These are phyloP conservation scores for Erebia aethiops DNA, from an alignment of 2,888 invertebrate species.

Conservation along the genomic window DNA sequence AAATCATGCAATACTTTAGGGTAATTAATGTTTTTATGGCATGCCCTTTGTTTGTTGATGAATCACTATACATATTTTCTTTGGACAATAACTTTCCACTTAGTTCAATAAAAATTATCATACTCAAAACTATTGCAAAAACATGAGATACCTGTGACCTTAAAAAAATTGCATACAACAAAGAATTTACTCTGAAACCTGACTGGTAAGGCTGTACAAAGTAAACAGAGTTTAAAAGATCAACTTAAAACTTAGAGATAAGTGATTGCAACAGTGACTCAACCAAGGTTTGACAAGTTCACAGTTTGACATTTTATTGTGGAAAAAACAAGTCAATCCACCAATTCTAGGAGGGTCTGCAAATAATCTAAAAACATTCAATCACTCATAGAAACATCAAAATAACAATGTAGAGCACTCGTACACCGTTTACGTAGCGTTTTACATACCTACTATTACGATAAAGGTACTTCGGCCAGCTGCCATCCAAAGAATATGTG, in stretches of 20 bases:
- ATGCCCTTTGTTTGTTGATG: slow-evolving; percentile 36
- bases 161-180: not conserved
- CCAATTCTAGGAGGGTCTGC: slow-evolving; percentile 57
- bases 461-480: slow-evolving; percentile 79
- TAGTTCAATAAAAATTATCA: slow-evolving; percentile 24
- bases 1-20: slow-evolving; percentile 5
- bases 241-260: slow-evolving; percentile 56
- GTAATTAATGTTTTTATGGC: slow-evolving; percentile 18
- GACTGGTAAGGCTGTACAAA: slow-evolving; percentile 17
- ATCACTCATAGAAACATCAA: slow-evolving; percentile 52
- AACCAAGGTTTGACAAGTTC: slow-evolving; percentile 81
- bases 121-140: slow-evolving; percentile 1
- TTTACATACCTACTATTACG: slow-evolving; percentile 71
- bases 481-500: slow-evolving; percentile 84
- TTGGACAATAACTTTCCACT: slow-evolving; percentile 42
- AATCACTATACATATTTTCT: slow-evolving; percentile 41
- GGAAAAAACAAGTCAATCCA: slow-evolving; percentile 72
- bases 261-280: slow-evolving; percentile 77
- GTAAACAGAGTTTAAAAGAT: slow-evolving; percentile 55
- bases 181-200: slow-evolving; percentile 5
- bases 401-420: slow-evolving; percentile 56
- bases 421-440: slow-evolving; percentile 66
- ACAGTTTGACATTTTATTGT: slow-evolving; percentile 77
- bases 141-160: not conserved
- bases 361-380: slow-evolving; percentile 50